Evolutionary conservation across 2,113 vertebrate species (phyloP), one percentile per base, ranked within the genome.

Genomic region (Daphoenositta chrysoptera): DNA sequence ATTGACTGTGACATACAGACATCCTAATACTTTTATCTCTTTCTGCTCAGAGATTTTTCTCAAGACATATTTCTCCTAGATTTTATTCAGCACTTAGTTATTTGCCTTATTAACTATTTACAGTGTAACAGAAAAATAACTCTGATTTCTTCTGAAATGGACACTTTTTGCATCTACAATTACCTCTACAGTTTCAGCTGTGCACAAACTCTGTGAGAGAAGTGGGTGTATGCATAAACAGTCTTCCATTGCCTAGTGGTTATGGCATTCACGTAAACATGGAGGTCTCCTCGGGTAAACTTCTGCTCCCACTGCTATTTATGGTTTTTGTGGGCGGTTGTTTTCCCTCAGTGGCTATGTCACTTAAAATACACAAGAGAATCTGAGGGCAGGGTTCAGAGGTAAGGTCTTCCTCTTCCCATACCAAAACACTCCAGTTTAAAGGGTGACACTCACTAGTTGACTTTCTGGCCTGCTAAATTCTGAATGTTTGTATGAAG

Each of bases 21-120:
- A 54, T 75, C 68, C 80, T 92, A 92, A 93, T 94, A 96, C 69
- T 96, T 94, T 94, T 93, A 89, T 94, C 94, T 95, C 71, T 83
- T 84, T 90, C 70, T 90, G 19, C 9, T 44, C 21, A 76, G 53
- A 91, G 77, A 58, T 84, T 71, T 90, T 68, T 95, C 94, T 87
- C 57, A 89, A 78, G 85, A 76, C 61, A 30, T 17, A 48, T 89
- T 95, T 89, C 26, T 89, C 37, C 22, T 45, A 47, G 35, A 7
- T 60, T 93, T 93, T 64, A 31, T 35, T 35, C 51, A 87, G 7
- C 28, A 45, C 9, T 87, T 58, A 51, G 9, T 56, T 70, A 18
- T 57, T 58, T 82, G 14, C 35, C 14, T 54, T 65, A 60, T 64
- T 60, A 68, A 76, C 53, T 48, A 21, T 70, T 73, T 93, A 87